phyloP scores from a whole-genome alignment of 2,888 invertebrate genomes.

The Orthosia incerta region DNA sequence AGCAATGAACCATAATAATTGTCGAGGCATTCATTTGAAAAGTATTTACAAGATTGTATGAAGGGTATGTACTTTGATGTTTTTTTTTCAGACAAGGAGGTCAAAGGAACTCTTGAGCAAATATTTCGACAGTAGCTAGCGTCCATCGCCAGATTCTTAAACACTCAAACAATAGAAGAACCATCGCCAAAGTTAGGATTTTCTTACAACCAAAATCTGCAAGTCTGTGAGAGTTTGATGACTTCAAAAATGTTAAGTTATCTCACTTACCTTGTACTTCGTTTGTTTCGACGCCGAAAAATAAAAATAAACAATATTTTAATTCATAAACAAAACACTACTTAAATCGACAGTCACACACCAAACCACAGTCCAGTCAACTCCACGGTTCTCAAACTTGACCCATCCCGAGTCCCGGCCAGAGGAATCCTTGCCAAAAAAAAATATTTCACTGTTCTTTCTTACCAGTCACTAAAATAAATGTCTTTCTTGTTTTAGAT shows the following conservation, averaged over 20 bases:
- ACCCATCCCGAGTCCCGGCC: slow-evolving; percentile 62
- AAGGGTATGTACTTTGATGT: slow-evolving; percentile 5
- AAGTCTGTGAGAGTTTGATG: slow-evolving; percentile 32
- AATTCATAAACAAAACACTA: slow-evolving; percentile 82
- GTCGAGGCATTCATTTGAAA: slow-evolving; percentile 25
- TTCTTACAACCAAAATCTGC: slow-evolving; percentile 26
- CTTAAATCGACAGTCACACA: slow-evolving; percentile 68
- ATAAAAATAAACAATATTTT: slow-evolving; percentile 69
- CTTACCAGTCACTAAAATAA: slow-evolving; percentile 41
- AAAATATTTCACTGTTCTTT: slow-evolving; percentile 29
- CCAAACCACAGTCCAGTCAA: slow-evolving; percentile 70
- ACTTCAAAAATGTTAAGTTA: slow-evolving; percentile 37
- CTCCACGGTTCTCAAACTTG: slow-evolving; percentile 55
- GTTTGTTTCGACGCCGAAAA: slow-evolving; percentile 63
- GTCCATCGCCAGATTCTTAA: slow-evolving; percentile 5
- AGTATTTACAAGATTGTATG: slow-evolving; percentile 15
- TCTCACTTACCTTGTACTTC: slow-evolving; percentile 75
- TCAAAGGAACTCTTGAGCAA: background rate
- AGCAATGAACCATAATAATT: slow-evolving; percentile 26
- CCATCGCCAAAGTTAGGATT: slow-evolving; percentile 27
- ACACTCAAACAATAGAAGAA: slow-evolving; percentile 40
- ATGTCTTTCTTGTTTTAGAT: background rate
- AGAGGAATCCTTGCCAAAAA: slow-evolving; percentile 56
- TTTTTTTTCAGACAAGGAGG: slow-evolving; percentile 1
- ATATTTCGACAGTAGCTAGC: slow-evolving; percentile 8